Conservation (phyloP, 2,888 invertebrate genomes). For the Pyrgus malvae region DNA sequence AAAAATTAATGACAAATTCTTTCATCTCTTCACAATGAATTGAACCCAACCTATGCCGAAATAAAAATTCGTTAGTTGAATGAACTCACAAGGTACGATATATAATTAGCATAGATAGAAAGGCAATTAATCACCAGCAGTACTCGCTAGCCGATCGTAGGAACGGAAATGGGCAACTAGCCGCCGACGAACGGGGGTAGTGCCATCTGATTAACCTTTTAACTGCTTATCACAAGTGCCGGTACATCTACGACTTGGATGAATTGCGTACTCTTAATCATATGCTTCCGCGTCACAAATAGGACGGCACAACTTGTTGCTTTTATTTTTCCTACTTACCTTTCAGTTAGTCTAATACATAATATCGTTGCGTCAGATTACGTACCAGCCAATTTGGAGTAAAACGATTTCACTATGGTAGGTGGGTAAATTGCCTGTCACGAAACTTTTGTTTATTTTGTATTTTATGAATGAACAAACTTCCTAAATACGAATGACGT, state of each 20-base stretch:
- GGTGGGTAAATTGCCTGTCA: not conserved
- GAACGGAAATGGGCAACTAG: constrained; percentile 68
- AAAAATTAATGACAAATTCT: not conserved
- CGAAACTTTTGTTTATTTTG: constrained; percentile 43
- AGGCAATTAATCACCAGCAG: constrained; percentile 47
- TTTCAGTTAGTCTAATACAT: not conserved
- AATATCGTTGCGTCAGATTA: not conserved
- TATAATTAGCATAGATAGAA: constrained; percentile 41
- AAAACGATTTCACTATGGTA: not conserved
- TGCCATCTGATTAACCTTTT: constrained; percentile 46
- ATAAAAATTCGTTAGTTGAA: constrained; percentile 28
- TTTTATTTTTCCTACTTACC: not conserved
- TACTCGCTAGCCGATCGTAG: constrained; percentile 43
- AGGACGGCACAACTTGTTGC: constrained; percentile 33
- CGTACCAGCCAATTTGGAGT: not conserved
- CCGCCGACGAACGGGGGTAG: constrained; percentile 44
- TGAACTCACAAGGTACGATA: constrained; percentile 32
- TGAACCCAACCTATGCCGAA: not conserved
- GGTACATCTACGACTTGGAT: constrained; percentile 15
- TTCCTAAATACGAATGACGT: constrained; percentile 48
- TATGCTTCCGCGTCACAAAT: constrained; percentile 8
- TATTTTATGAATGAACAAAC: constrained; percentile 36
- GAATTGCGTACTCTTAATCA: constrained; percentile 17
- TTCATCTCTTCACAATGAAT: not conserved
- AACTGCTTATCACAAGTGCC: constrained; percentile 26